Evolutionary conservation across 2,113 vertebrate genomes (phyloP).

Genomic region (crab-eating macaque (Macaca fascicularis)): DNA sequence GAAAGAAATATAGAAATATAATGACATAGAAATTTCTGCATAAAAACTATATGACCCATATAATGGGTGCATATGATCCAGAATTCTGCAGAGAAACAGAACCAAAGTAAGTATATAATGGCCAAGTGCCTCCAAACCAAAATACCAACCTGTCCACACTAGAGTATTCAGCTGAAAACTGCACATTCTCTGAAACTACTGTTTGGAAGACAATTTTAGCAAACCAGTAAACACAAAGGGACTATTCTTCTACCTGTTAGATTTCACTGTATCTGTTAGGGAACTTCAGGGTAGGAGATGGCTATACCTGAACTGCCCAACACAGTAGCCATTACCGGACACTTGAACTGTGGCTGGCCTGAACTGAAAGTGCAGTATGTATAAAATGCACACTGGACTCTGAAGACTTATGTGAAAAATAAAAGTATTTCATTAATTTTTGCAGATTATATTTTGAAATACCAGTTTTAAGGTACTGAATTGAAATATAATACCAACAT

Average conservation of each 20-base stretch:
- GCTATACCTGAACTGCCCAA: rapidly evolving
- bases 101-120: not conserved
- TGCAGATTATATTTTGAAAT: not conserved
- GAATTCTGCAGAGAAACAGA: not conserved
- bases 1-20: too few species aligned
- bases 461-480: not conserved
- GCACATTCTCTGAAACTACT: not conserved
- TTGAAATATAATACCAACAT: not conserved
- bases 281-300: not conserved
- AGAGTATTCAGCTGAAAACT: not conserved
- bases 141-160: not conserved
- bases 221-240: not conserved
- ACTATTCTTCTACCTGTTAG: not conserved
- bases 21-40: too few species aligned
- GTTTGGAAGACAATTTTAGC: not conserved
- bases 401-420: not conserved
- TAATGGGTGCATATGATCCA: too few species aligned
- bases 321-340: rapidly evolving
- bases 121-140: not conserved
- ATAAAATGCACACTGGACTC: not conserved
- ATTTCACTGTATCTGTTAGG: not conserved
- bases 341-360: not conserved
- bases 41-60: too few species aligned
- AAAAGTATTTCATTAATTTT: not conserved
- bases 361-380: not conserved